Conservation (phyloP, 2,113 vertebrate genomes). For the Semnornis frantzii region DNA sequence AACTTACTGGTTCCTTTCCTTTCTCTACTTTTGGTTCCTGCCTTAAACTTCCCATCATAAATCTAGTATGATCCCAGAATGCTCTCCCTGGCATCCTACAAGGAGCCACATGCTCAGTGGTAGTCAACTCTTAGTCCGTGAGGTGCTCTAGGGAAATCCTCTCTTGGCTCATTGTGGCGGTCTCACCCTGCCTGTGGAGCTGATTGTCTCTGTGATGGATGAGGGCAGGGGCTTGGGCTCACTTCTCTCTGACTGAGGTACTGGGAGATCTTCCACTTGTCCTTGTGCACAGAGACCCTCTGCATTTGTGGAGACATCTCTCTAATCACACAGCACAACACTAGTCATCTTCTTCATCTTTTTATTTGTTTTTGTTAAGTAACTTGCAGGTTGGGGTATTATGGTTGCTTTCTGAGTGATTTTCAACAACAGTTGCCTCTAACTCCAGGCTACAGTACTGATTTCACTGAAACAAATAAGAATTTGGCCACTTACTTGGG, state of each 20-base stretch:
- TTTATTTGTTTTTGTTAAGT: neutral
- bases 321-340: neutral
- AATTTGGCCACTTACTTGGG: neutral
- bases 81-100: neutral
- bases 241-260: neutral
- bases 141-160: accelerated
- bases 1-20: neutral
- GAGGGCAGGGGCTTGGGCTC: neutral
- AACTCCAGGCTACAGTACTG: neutral
- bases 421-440: neutral
- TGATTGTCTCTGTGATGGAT: neutral
- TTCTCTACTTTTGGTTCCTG: neutral
- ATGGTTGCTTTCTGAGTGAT: neutral
- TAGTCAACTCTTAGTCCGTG: neutral
- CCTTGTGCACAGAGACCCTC: too few species aligned
- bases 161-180: neutral
- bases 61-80: neutral
- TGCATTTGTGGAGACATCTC: neutral
- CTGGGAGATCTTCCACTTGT: neutral
- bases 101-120: neutral
- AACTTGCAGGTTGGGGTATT: neutral
- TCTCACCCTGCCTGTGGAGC: neutral
- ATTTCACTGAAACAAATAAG: neutral
- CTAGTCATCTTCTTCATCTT: neutral
- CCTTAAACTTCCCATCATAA: neutral